Evolutionary conservation across 2,113 vertebrate genomes (phyloP), one percentile per base, ranked within the genome.

Genomic region (Cairina moschata): DNA sequence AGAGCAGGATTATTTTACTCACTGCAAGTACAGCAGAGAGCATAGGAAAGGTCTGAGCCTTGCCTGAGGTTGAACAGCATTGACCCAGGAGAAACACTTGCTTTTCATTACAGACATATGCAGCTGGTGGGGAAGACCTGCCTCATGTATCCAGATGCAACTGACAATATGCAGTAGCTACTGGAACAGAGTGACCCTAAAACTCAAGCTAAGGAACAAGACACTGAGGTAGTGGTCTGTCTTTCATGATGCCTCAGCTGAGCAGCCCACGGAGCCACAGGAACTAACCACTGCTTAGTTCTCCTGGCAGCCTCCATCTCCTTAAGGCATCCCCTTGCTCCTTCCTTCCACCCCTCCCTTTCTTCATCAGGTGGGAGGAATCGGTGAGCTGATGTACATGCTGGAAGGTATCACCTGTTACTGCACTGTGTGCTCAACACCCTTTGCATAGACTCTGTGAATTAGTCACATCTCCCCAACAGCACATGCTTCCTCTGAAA

Each of bases 1-100:
- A 21, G 23, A 22, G 4, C 8, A 14, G 13, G 38, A 2, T 8
- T 2, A 9, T 14, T 31, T 3, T 2, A 4, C 7, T 8, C 29
- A 1, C 6, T 48, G 2, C 21, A n/a, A 23, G 29, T 22, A 2
- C 1, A 2, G 26, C 67, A 14, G 3, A 3, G 34, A 34, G 28
- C 4, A 1, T 2, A 10, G 9, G 17, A 0, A 2, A 18, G 46
- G 25, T 26, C 34, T 2, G 1, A 8, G 2, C 11, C 17, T 25
- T 13, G 25, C 2, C 2, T 4, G 44, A 63, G 66, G 34, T 12
- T 0, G 6, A 68, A 1, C 9, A 4, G 28, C 4, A 28, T 23
- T n/a, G 20, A 7, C 8, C 29, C 1, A 8, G 34, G 16, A 36
- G 12, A 28, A 17, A 48, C 0, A 8, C 31, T 8, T 9, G 36